Evolutionary conservation across 1,140 invertebrate genomes (phyloP).

Genomic region (Aradophagus sp.): DNA sequence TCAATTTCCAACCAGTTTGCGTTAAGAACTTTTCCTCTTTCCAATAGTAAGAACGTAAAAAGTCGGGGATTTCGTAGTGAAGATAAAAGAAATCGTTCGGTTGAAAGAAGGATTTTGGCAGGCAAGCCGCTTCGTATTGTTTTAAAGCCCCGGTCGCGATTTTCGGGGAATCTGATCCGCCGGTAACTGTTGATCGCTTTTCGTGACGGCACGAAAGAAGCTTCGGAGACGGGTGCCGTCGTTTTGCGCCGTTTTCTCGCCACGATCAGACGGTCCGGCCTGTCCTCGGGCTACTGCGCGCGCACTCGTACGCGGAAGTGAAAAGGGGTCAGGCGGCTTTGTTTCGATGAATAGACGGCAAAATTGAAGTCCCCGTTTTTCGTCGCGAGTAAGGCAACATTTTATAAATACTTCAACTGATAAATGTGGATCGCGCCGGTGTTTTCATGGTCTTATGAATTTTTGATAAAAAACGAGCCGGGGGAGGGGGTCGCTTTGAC

Average conservation of each 20-base stretch:
- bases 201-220: constrained; percentile 37
- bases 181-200: constrained; percentile 48
- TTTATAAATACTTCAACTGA: constrained; percentile 39
- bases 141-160: too few relatives aligned
- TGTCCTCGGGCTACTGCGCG: constrained; percentile 50
- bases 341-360: constrained; percentile 54
- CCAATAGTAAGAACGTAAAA: too few relatives aligned
- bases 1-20: too few relatives aligned
- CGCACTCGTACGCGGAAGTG: constrained; percentile 49
- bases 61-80: too few relatives aligned
- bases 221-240: constrained; percentile 40
- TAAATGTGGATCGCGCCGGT: background rate
- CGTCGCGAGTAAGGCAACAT: constrained; percentile 23
- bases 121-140: too few relatives aligned
- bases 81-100: too few relatives aligned
- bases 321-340: constrained; percentile 55
- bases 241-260: constrained; percentile 50
- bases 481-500: background rate
- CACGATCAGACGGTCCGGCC: constrained; percentile 44
- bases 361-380: constrained; percentile 49
- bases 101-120: too few relatives aligned
- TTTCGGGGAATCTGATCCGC: constrained; percentile 8
- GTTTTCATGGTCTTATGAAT: too few relatives aligned
- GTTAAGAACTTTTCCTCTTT: too few relatives aligned
- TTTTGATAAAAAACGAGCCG: too few relatives aligned